Evolutionary conservation across 2,888 invertebrate species (phyloP).

Genomic region (Lacanobia oleracea): DNA sequence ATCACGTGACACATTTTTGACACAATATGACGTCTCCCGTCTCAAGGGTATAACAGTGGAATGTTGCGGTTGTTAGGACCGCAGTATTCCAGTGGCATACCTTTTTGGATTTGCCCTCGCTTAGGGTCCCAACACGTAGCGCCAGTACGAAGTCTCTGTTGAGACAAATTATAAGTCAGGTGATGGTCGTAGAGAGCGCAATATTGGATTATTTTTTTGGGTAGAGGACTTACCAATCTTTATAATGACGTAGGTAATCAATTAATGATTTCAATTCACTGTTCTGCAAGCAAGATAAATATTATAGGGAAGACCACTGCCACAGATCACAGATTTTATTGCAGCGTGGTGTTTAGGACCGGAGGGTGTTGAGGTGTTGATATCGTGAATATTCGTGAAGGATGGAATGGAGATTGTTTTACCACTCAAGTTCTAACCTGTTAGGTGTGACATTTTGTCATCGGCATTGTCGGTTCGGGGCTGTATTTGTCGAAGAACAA

Average conservation of each 20-base stretch:
- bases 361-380: too few species aligned
- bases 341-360: neutral
- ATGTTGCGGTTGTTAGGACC: too few species aligned
- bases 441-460: neutral
- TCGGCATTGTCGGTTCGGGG: too few species aligned
- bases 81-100: too few species aligned
- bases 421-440: neutral
- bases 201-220: neutral
- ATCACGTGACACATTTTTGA: too few species aligned
- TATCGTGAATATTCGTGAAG: neutral
- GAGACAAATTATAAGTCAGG: neutral
- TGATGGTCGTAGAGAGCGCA: neutral
- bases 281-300: neutral
- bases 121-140: neutral
- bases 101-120: neutral
- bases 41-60: too few species aligned
- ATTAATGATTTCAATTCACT: neutral
- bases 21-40: too few species aligned
- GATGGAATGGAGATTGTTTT: neutral
- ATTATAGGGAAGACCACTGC: neutral
- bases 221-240: neutral
- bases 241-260: conserved; percentile 2
- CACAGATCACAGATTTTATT: neutral
- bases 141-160: neutral
- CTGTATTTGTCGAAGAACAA: too few species aligned